Percentiles rank a stretch among this genome's conserved stretches.
These are phyloP conservation scores for Apocheima hispidaria DNA, from an alignment of 2,888 invertebrate genomes.

Conservation along the genomic window DNA sequence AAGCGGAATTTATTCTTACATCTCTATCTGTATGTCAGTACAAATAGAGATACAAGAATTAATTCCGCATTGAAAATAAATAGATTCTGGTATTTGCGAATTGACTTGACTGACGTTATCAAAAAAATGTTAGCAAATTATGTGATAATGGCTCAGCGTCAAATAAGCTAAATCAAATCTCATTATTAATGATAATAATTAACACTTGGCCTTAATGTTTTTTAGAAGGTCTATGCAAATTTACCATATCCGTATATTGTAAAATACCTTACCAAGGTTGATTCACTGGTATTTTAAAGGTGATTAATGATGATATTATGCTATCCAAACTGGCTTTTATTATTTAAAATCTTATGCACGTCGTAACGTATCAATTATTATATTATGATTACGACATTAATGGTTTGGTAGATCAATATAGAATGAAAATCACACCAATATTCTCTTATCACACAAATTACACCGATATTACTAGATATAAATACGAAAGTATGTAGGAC, in stretches of 20 bases:
- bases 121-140: too few species aligned
- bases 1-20: too few species aligned
- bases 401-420: not conserved
- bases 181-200: not conserved
- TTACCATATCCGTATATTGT: slow-evolving; percentile 10
- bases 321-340: not conserved
- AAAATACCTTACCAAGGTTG: slow-evolving; percentile 8
- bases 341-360: not conserved
- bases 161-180: not conserved
- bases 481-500: too few species aligned
- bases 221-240: slow-evolving; percentile 9
- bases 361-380: slow-evolving; percentile 3
- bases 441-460: too few species aligned
- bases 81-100: too few species aligned
- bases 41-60: too few species aligned
- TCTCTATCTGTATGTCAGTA: too few species aligned
- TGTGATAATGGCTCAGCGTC: too few species aligned
- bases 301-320: slow-evolving; percentile 8
- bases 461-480: too few species aligned
- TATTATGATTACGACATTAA: slow-evolving; percentile 5
- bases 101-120: too few species aligned
- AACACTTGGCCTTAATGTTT: not conserved
- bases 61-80: too few species aligned
- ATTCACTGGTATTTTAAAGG: slow-evolving; percentile 11
- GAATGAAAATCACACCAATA: not conserved